phyloP scores from a whole-genome alignment of 2,888 invertebrate genomes.

The Drepanosiphum platanoidis region DNA sequence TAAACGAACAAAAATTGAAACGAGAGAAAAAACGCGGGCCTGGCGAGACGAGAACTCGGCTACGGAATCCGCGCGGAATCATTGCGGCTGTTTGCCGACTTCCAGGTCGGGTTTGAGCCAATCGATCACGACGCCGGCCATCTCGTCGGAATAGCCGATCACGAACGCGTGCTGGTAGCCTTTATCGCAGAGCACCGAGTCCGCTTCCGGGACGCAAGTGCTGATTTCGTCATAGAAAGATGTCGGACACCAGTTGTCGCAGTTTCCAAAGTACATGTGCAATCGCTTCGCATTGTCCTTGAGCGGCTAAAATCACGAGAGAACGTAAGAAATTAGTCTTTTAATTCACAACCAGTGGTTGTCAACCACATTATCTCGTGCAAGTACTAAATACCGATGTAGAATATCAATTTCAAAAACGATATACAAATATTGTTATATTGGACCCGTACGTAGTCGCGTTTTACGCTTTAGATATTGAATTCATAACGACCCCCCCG shows the following conservation, averaged over 20 bases:
- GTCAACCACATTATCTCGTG: too few species aligned
- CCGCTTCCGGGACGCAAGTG: conserved; percentile 72
- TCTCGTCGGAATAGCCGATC: conserved; percentile 72
- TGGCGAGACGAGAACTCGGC: too few species aligned
- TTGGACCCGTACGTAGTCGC: too few species aligned
- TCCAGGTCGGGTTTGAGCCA: conserved; percentile 62
- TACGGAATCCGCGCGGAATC: background rate
- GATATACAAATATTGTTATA: too few species aligned
- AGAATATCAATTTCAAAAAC: too few species aligned
- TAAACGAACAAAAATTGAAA: background rate
- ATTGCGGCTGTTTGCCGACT: background rate
- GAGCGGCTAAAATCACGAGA: conserved; percentile 63
- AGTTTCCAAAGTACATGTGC: conserved; percentile 81
- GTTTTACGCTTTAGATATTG: background rate
- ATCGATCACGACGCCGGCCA: conserved; percentile 68
- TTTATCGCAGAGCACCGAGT: conserved; percentile 73
- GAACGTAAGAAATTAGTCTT: too few species aligned
- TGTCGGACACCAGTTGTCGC: conserved; percentile 86
- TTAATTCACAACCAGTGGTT: too few species aligned
- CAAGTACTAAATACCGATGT: too few species aligned
- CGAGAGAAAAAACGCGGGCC: background rate
- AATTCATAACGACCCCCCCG: too few species aligned
- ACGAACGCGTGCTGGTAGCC: conserved; percentile 84
- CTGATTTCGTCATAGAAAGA: conserved; percentile 77
- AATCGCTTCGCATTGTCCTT: conserved; percentile 72